Evolutionary conservation across 2,888 invertebrate genomes (phyloP).

Genomic region (Parnassius smintheus): DNA sequence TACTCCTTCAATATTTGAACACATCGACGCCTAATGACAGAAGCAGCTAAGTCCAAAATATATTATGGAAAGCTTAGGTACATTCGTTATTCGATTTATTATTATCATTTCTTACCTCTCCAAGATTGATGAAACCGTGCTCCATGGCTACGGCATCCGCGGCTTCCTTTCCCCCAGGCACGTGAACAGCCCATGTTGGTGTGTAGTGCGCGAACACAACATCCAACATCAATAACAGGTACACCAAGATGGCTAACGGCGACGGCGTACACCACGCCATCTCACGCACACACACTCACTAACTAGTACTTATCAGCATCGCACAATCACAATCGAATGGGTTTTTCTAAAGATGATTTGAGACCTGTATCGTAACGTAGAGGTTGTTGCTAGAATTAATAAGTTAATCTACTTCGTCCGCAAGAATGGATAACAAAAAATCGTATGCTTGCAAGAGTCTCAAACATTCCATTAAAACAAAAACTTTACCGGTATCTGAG

Average conservation of each 20-base stretch:
- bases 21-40: too few species aligned
- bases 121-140: slow-evolving; percentile 92
- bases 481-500: too few species aligned
- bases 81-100: too few species aligned
- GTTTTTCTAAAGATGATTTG: background rate
- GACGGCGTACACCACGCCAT: slow-evolving; percentile 65
- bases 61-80: too few species aligned
- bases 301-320: slow-evolving; percentile 77
- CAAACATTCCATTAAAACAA: too few species aligned
- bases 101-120: slow-evolving; percentile 84
- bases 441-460: too few species aligned
- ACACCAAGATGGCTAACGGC: slow-evolving; percentile 53
- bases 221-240: slow-evolving; percentile 51
- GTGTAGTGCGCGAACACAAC: slow-evolving; percentile 82
- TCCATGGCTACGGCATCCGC: slow-evolving; percentile 89
- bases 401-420: too few species aligned
- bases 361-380: background rate
- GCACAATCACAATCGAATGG: slow-evolving; percentile 52
- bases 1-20: too few species aligned
- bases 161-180: slow-evolving; percentile 84
- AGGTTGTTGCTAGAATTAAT: background rate
- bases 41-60: too few species aligned
- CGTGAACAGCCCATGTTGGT: slow-evolving; percentile 93
- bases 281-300: slow-evolving; percentile 67
- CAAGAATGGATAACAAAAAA: too few species aligned